Conservation (phyloP, 2,797 vertebrate species). For the Saxicola maurus region DNA sequence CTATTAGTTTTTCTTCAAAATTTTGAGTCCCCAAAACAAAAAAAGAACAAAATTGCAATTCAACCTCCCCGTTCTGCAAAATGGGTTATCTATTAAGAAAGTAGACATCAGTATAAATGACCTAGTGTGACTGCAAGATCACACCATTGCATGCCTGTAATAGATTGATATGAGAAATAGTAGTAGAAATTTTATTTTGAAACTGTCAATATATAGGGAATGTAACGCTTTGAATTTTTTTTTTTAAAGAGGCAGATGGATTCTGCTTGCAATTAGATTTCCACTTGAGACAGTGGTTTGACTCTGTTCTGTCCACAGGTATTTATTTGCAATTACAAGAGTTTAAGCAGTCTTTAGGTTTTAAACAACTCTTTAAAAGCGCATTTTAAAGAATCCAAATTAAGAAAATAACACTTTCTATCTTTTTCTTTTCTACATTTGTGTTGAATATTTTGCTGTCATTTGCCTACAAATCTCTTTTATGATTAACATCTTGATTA, state of each 20-base stretch:
- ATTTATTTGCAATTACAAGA: not conserved
- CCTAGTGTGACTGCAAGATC: not conserved
- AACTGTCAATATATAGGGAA: not conserved
- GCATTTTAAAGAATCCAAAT: accelerated
- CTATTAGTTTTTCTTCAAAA: not conserved
- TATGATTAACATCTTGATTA: not conserved
- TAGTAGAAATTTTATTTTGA: not conserved
- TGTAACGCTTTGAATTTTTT: not conserved
- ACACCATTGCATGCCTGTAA: accelerated
- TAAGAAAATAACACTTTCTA: not conserved
- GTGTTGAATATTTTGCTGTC: not conserved
- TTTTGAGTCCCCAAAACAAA: not conserved
- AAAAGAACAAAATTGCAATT: not conserved
- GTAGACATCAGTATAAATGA: not conserved
- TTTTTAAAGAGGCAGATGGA: not conserved
- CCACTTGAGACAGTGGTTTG: not conserved
- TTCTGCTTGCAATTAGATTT: not conserved
- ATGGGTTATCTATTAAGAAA: not conserved
- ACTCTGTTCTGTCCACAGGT: not conserved
- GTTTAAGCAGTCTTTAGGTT: not conserved
- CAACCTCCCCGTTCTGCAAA: not conserved
- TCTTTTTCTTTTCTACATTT: not conserved
- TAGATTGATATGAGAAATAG: not conserved
- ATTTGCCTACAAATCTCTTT: not conserved
- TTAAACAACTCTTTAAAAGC: not conserved